A percentile compares a stretch with the other conserved stretches of the same genome.
These are phyloP conservation scores for Channa argus DNA, from an alignment of 2,113 vertebrate genomes.

Conservation along the genomic window DNA sequence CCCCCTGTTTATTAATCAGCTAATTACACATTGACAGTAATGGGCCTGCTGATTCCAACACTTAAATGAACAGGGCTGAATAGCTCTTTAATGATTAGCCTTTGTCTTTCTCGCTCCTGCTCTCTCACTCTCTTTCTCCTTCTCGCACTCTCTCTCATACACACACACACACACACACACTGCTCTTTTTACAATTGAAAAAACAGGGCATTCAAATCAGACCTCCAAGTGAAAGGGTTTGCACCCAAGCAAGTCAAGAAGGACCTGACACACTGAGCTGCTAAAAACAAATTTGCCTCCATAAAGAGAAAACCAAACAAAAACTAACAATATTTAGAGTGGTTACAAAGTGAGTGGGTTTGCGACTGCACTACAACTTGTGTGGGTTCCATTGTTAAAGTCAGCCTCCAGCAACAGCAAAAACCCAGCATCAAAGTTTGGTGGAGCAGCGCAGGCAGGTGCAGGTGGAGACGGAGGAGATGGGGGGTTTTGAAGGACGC, in stretches of 20 bases:
- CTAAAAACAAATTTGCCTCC: constrained; percentile 34
- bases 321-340: constrained; percentile 24
- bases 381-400: constrained; percentile 29
- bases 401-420: constrained; percentile 51
- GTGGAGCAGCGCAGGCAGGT: constrained; percentile 62
- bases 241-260: constrained; percentile 44
- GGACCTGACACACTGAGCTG: constrained; percentile 36
- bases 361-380: constrained; percentile 30
- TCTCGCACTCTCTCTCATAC: constrained; percentile 1
- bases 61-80: constrained; percentile 85
- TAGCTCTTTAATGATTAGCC: constrained; percentile 86
- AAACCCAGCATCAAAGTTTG: constrained; percentile 63
- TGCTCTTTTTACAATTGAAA: constrained; percentile 27
- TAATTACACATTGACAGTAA: constrained; percentile 89
- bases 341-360: constrained; percentile 29
- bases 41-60: constrained; percentile 85
- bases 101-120: constrained; percentile 71
- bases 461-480: constrained; percentile 63
- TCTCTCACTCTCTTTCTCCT: constrained; percentile 17
- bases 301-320: constrained; percentile 10
- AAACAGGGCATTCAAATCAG: constrained; percentile 61
- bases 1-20: constrained; percentile 88
- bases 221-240: constrained; percentile 49
- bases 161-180: constrained; percentile 6
- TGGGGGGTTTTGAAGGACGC: constrained; percentile 80